These are phyloP conservation scores for Tetragnatha montana DNA, from an alignment of 2,888 invertebrate genomes.

Conservation along the genomic window DNA sequence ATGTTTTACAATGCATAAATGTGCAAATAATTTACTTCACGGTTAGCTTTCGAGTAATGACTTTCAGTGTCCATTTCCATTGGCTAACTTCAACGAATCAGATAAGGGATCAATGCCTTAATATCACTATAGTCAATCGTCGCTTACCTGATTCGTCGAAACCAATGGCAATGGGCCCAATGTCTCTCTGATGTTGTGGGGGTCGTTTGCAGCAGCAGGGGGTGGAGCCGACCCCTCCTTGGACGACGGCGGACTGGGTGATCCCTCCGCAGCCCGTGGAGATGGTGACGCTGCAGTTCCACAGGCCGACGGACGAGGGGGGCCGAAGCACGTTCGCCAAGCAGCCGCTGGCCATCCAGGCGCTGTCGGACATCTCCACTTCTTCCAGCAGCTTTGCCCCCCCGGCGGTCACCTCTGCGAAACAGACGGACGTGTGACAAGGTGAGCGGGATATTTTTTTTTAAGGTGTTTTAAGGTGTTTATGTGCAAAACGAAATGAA, in stretches of 20 bases:
- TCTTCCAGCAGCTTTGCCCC: slow-evolving; percentile 40
- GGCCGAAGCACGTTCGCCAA: slow-evolving; percentile 11
- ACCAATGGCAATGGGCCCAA: no score
- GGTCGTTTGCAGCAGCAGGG: slow-evolving; percentile 1
- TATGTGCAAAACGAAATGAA: no score
- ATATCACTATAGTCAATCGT: no score
- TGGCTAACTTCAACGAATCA: no score
- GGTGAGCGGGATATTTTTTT: slow-evolving; percentile 20
- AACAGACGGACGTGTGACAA: slow-evolving; percentile 65
- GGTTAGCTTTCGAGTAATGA: no score
- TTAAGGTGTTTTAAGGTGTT: no score
- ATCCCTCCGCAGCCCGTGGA: slow-evolving; percentile 64
- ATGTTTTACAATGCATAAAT: no score
- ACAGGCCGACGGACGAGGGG: slow-evolving; percentile 15
- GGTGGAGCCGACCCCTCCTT: slow-evolving; percentile 46
- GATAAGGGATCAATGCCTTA: no score
- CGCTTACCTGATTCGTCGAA: no score
- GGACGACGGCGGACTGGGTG: slow-evolving; percentile 65
- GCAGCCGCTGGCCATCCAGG: slow-evolving; percentile 35
- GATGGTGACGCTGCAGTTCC: slow-evolving; percentile 65
- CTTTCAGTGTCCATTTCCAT: no score
- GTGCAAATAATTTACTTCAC: no score
- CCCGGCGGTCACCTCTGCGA: slow-evolving; percentile 22
- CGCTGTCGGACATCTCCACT: slow-evolving; percentile 35
- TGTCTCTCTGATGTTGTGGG: no score